A percentile compares a stretch with the other conserved stretches of the same genome.
Conservation (phyloP, 2,797 vertebrate genomes). For the Anguilla megastoma region DNA sequence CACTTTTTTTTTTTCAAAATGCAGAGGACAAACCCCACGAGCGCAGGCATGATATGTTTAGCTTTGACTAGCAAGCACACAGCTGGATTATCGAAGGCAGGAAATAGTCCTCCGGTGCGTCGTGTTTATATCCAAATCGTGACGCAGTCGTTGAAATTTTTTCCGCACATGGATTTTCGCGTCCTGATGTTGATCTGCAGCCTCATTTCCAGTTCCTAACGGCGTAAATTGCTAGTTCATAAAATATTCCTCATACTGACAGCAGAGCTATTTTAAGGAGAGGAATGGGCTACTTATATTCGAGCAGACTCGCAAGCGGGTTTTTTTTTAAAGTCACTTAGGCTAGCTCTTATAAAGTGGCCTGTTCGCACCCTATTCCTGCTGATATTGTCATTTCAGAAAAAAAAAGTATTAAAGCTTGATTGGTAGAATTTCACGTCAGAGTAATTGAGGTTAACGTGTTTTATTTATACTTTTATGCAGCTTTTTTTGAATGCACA, state of each 20-base stretch:
- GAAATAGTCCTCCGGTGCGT: not conserved
- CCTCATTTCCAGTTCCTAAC: not conserved
- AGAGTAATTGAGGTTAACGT: not conserved
- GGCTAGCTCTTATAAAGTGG: not conserved
- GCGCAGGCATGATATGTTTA: not conserved
- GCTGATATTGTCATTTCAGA: not conserved
- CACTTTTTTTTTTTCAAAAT: not conserved
- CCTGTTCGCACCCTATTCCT: not conserved
- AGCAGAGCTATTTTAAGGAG: constrained; percentile 7
- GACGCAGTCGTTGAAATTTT: not conserved
- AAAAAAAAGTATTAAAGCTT: not conserved
- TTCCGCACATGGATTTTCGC: not conserved
- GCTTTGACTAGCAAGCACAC: not conserved
- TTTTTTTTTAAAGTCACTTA: not conserved
- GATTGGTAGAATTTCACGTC: not conserved
- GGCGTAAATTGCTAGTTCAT: not conserved
- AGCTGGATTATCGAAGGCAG: not conserved
- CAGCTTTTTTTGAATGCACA: not conserved
- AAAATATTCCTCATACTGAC: not conserved
- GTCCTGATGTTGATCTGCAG: not conserved
- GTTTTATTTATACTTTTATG: not conserved
- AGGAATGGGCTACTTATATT: not conserved
- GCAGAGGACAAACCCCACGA: not conserved
- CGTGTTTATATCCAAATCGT: not conserved
- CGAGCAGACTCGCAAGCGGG: not conserved